Conservation (phyloP, 1,140 invertebrate species). For the Holotrichia oblita region DNA sequence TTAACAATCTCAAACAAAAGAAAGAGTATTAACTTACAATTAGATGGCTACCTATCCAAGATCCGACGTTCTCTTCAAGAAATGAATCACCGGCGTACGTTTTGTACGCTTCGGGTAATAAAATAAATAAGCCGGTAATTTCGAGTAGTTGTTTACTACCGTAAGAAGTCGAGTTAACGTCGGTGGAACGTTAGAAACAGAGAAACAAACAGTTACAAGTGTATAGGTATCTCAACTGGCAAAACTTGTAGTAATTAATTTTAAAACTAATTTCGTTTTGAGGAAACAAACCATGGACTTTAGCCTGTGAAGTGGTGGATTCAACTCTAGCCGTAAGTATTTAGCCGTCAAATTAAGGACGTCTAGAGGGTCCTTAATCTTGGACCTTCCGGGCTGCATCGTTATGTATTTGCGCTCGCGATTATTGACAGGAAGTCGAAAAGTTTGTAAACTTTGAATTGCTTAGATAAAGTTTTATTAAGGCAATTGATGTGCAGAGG, state of each 20-base stretch:
- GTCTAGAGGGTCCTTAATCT: constrained; percentile 22
- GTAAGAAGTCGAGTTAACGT: background rate
- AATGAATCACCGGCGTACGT: too few species aligned
- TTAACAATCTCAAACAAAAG: too few species aligned
- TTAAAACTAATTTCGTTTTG: constrained; percentile 36
- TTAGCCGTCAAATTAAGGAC: constrained; percentile 32
- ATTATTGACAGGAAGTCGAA: constrained; percentile 33
- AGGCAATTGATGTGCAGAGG: background rate
- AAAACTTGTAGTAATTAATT: constrained; percentile 28
- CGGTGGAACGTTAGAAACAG: background rate
- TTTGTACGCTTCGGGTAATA: background rate
- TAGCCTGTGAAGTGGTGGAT: background rate
- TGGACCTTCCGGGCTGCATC: constrained; percentile 7
- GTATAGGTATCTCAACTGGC: background rate
- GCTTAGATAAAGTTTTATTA: constrained; percentile 28
- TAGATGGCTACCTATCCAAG: too few species aligned
- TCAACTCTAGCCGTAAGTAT: background rate
- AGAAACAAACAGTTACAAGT: background rate
- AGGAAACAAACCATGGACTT: background rate
- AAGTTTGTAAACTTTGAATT: constrained; percentile 29
- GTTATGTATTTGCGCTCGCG: constrained; percentile 18
- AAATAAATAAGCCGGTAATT: background rate
- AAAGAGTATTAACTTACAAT: too few species aligned
- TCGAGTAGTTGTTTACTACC: background rate
- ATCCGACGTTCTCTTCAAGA: too few species aligned